Evolutionary conservation across 37 sponge, comb jelly and placozoan genomes (phyloP).

Genomic region (Oscarella lobularis): DNA sequence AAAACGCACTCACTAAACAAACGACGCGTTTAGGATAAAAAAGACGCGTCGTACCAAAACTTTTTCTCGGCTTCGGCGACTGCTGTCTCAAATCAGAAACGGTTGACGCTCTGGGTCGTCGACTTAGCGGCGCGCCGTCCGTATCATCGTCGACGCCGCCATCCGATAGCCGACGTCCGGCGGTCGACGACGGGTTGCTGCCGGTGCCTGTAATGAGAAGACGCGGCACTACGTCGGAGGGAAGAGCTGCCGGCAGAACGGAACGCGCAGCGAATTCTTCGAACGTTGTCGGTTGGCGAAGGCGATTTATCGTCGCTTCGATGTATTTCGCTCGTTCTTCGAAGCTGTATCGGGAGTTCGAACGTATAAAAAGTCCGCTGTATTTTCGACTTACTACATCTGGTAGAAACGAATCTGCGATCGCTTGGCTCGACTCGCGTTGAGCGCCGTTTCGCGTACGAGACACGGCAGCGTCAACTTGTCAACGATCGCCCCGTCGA

Average conservation of each 20-base stretch:
- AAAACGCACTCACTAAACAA: no score
- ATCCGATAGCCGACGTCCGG: no score
- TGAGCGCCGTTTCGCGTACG: slow-evolving; percentile 90
- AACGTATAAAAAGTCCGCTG: not conserved
- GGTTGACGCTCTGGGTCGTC: no score
- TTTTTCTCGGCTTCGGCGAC: no score
- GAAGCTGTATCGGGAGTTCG: not conserved
- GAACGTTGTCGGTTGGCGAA: not conserved
- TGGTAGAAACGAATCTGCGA: slow-evolving; percentile 8
- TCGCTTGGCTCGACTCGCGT: slow-evolving; percentile 33
- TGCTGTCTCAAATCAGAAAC: no score
- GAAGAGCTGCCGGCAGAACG: not conserved
- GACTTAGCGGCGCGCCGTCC: no score
- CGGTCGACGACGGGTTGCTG: no score
- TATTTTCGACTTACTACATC: not conserved
- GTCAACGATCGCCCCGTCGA: slow-evolving; percentile 85
- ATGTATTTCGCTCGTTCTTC: slow-evolving; percentile 2
- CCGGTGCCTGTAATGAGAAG: not conserved
- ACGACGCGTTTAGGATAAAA: no score
- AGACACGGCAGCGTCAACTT: slow-evolving; percentile 41
- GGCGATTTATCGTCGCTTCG: not conserved
- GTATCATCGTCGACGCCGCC: no score
- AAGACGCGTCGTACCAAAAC: no score
- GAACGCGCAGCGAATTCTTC: not conserved
- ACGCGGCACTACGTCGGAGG: not conserved